Conservation (phyloP, 2,113 vertebrate species). For the Alethe diademata region DNA sequence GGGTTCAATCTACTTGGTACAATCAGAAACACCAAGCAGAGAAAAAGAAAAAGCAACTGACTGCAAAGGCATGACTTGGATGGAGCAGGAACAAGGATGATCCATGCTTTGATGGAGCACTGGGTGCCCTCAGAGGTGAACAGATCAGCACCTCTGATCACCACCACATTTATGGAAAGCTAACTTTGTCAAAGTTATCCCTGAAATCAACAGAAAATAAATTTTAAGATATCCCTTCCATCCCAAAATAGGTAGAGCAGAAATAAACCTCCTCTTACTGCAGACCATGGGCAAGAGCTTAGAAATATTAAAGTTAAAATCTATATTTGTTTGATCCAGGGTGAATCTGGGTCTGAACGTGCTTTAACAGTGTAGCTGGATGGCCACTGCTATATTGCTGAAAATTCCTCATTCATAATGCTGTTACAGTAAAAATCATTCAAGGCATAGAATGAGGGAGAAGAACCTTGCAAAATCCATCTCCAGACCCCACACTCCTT, state of each 20-base stretch:
- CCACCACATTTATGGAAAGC: background rate
- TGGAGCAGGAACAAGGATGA: background rate
- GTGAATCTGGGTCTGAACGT: background rate
- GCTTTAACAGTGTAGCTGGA: background rate
- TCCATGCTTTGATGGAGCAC: accelerated
- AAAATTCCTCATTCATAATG: accelerated
- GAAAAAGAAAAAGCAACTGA: background rate
- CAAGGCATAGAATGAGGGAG: background rate
- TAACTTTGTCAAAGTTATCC: background rate
- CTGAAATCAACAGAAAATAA: background rate
- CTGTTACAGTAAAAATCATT: background rate
- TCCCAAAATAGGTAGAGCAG: accelerated
- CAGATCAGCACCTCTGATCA: background rate
- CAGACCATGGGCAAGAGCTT: background rate
- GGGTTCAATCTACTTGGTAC: background rate
- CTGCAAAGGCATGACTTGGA: background rate
- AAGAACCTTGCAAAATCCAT: background rate
- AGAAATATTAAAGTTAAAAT: background rate
- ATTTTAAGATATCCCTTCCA: background rate
- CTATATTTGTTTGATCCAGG: background rate
- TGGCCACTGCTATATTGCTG: background rate
- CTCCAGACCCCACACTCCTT: background rate
- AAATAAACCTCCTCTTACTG: background rate
- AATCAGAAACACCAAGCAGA: background rate
- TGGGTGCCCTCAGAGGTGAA: background rate